These are phyloP conservation scores for Amblyjoppa proteus DNA, from an alignment of 2,888 invertebrate genomes.

Conservation along the genomic window DNA sequence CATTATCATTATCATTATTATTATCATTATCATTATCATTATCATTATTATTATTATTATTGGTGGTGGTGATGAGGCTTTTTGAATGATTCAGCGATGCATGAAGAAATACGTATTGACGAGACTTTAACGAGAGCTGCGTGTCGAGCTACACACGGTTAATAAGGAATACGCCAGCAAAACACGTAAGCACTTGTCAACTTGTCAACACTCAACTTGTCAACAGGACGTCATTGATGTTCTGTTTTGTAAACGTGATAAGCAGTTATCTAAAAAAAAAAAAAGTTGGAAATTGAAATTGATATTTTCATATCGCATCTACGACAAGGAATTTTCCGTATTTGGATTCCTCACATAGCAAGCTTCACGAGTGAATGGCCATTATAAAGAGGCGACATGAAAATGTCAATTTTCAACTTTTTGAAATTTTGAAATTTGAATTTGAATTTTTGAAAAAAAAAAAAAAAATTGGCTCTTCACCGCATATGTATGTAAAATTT, in stretches of 20 bases:
- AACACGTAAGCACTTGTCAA: background rate
- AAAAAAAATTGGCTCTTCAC: too few species aligned
- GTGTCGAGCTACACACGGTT: background rate
- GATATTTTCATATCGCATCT: too few species aligned
- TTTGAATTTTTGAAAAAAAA: too few species aligned
- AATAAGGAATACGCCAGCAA: background rate
- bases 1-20: too few species aligned
- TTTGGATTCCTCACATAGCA: too few species aligned
- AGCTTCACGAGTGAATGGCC: too few species aligned
- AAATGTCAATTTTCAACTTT: too few species aligned
- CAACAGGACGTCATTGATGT: background rate
- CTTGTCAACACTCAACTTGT: background rate
- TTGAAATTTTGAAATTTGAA: too few species aligned
- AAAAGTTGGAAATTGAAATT: background rate
- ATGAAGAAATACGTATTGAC: background rate
- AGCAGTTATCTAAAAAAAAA: background rate
- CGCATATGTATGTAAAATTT: too few species aligned
- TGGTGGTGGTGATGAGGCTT: background rate
- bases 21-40: background rate
- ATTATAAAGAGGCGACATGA: too few species aligned
- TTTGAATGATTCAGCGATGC: conserved; percentile 25
- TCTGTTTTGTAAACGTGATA: background rate
- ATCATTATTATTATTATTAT: background rate
- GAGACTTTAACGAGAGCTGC: conserved; percentile 14
- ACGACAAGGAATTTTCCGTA: background rate